Evolutionary conservation across 2,888 invertebrate genomes (phyloP).

Genomic region (Dusona sp.): DNA sequence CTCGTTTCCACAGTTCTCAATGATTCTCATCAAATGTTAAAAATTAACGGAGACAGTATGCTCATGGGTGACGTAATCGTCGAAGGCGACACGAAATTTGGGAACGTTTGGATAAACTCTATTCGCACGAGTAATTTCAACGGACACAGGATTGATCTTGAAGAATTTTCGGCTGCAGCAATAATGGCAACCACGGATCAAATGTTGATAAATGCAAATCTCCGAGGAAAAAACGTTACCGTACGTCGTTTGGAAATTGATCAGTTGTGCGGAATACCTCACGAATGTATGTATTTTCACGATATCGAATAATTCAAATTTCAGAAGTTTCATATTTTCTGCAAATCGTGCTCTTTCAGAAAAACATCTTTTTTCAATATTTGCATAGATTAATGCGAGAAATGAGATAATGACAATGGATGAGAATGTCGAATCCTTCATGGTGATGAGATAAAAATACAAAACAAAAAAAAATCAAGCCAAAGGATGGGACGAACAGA

Average conservation of each 20-base stretch:
- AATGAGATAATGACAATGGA: no score
- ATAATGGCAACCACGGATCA: constrained; percentile 63
- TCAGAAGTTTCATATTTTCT: neutral
- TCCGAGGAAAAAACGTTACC: constrained; percentile 70
- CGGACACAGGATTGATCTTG: constrained; percentile 54
- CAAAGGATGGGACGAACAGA: no score
- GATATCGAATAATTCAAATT: neutral
- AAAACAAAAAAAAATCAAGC: no score
- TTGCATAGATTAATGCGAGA: no score
- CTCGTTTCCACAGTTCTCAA: constrained; percentile 21
- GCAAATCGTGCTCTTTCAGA: neutral
- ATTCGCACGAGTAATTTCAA: constrained; percentile 73
- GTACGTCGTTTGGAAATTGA: constrained; percentile 74
- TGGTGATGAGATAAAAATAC: no score
- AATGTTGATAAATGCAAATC: constrained; percentile 56
- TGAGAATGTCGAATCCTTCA: no score
- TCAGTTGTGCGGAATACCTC: constrained; percentile 77
- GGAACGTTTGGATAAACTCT: constrained; percentile 72
- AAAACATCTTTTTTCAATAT: no score
- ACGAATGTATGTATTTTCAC: constrained; percentile 69
- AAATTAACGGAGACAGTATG: constrained; percentile 32
- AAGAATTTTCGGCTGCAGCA: constrained; percentile 37
- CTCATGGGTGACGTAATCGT: constrained; percentile 69
- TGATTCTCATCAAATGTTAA: constrained; percentile 33
- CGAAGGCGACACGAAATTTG: constrained; percentile 71